Percentiles rank a stretch among this genome's conserved stretches.
phyloP scores from a whole-genome alignment of 2,113 vertebrate species.

The Pitta sordida region DNA sequence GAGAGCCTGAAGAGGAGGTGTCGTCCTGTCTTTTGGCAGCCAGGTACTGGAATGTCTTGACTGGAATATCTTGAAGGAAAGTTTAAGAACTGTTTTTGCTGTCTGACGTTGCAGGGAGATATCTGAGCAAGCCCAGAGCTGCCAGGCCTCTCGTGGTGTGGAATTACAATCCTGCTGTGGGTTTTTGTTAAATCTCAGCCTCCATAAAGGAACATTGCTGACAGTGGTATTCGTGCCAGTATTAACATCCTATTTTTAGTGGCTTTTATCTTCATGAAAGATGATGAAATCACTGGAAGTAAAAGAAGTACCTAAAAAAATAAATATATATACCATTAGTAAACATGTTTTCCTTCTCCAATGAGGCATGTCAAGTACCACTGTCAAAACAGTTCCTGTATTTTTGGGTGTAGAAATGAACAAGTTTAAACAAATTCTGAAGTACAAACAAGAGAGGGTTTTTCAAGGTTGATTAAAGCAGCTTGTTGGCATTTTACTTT shows the following conservation, averaged over 20 bases:
- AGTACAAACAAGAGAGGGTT: not conserved
- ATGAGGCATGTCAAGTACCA: not conserved
- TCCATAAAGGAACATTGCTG: not conserved
- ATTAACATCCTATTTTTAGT: slow-evolving; percentile 17
- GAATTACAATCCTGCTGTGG: not conserved
- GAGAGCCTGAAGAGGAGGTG: not conserved
- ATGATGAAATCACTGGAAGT: not conserved
- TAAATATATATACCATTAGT: not conserved
- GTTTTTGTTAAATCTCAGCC: not conserved
- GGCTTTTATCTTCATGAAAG: slow-evolving; percentile 11
- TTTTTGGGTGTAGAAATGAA: not conserved
- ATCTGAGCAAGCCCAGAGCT: not conserved
- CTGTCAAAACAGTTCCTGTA: slow-evolving; percentile 4
- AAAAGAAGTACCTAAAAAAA: not conserved
- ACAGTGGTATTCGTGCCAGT: not conserved
- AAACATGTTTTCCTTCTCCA: slow-evolving; percentile 17
- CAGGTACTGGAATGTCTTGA: not conserved
- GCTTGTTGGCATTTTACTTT: slow-evolving; percentile 14
- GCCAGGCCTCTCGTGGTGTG: not conserved
- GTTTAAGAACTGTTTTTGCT: not conserved
- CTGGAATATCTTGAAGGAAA: not conserved
- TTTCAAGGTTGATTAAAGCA: not conserved
- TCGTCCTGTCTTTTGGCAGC: accelerated
- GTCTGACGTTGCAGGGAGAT: not conserved
- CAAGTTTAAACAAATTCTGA: not conserved